These are phyloP conservation scores for Phycodurus eques DNA, from an alignment of 2,113 vertebrate genomes.

Conservation along the genomic window DNA sequence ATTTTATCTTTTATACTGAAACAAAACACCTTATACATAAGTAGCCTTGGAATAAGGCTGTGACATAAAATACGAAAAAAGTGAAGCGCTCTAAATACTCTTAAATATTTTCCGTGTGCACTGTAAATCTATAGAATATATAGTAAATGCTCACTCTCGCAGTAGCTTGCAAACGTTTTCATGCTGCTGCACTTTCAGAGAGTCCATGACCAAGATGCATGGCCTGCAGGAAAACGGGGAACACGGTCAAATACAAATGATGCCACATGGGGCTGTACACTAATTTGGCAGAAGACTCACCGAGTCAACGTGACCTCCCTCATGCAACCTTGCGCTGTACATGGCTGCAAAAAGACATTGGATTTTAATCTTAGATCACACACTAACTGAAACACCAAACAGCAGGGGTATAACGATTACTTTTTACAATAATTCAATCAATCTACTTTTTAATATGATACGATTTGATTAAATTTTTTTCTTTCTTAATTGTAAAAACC, in stretches of 20 bases:
- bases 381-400: neutral
- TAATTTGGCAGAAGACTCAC: constrained; percentile 40
- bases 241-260: neutral
- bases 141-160: constrained; percentile 81
- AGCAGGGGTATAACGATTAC: neutral
- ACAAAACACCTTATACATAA: neutral
- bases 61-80: neutral
- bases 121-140: neutral
- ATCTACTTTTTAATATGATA: too few relatives aligned
- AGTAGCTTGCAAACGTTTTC: constrained; percentile 83
- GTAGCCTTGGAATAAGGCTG: neutral
- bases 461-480: too few relatives aligned
- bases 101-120: neutral
- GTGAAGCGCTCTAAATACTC: neutral
- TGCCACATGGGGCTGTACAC: neutral
- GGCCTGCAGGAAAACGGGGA: constrained; percentile 73
- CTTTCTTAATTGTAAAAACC: too few relatives aligned
- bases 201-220: constrained; percentile 92
- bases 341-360: constrained; percentile 49
- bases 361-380: neutral
- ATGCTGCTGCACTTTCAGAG: constrained; percentile 81
- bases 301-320: constrained; percentile 46
- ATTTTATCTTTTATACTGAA: too few relatives aligned
- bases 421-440: too few relatives aligned
- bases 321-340: constrained; percentile 50